Evolutionary conservation across 2,797 vertebrate species (phyloP).

Genomic region (Coregonus suidteri): DNA sequence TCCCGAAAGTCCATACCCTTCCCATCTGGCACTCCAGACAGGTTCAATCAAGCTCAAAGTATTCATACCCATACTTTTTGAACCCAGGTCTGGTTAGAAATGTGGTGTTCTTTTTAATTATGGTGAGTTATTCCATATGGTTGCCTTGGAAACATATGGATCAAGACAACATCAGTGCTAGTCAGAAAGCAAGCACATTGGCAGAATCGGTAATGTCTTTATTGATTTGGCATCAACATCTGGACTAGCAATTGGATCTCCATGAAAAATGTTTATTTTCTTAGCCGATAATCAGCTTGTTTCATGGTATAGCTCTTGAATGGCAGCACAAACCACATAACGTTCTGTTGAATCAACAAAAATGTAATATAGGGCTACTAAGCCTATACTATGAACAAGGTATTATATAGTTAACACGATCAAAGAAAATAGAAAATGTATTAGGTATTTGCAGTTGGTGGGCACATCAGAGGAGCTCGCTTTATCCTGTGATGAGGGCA

Average conservation of each 20-base stretch:
- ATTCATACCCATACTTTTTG: neutral
- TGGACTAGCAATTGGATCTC: neutral
- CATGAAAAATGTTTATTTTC: conserved; percentile 6
- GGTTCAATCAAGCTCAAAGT: neutral
- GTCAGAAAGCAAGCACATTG: conserved; percentile 2
- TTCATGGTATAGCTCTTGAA: too few relatives aligned
- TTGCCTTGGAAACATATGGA: conserved; percentile 17
- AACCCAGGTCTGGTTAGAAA: neutral
- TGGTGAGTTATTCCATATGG: conserved; percentile 3
- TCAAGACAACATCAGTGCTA: neutral
- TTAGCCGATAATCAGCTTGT: conserved; percentile 28
- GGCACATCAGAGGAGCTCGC: neutral
- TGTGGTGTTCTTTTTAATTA: neutral
- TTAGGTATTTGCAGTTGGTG: too few relatives aligned
- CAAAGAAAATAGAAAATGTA: neutral
- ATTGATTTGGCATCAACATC: conserved; percentile 30
- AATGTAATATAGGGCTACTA: neutral
- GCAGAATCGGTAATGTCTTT: conserved; percentile 18
- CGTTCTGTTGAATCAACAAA: too few relatives aligned
- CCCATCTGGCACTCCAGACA: neutral
- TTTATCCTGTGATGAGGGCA: neutral
- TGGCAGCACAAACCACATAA: too few relatives aligned
- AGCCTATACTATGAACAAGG: neutral
- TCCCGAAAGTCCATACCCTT: neutral
- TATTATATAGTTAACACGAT: neutral